phyloP scores from a whole-genome alignment of 1,140 invertebrate species.

The Micrasema minimum region DNA sequence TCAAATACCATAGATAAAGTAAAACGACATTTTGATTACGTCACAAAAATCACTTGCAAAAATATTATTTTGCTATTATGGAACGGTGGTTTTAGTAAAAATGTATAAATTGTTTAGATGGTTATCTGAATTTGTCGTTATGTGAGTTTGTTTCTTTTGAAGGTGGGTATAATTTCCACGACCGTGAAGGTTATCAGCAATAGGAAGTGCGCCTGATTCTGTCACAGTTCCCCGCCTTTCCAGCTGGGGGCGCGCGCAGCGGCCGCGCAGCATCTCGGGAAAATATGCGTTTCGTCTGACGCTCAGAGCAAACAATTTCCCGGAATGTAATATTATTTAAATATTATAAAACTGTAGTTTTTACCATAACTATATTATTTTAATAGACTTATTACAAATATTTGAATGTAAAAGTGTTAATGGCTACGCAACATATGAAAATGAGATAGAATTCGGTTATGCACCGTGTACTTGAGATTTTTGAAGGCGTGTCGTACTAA shows the following conservation, averaged over 20 bases:
- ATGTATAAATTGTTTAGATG: background rate
- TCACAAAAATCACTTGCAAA: too few relatives aligned
- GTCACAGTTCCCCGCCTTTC: slow-evolving; percentile 23
- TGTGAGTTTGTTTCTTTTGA: background rate
- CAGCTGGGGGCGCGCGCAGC: slow-evolving; percentile 39
- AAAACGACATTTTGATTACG: too few relatives aligned
- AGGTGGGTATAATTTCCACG: background rate
- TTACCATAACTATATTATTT: too few relatives aligned
- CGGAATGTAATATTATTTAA: background rate
- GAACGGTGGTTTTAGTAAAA: background rate
- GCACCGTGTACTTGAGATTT: too few relatives aligned
- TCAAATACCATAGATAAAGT: too few relatives aligned
- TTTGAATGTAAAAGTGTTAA: too few relatives aligned
- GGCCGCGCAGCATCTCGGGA: slow-evolving; percentile 48
- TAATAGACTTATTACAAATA: too few relatives aligned
- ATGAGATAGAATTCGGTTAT: too few relatives aligned
- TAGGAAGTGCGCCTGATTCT: slow-evolving; percentile 32
- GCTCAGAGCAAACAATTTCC: slow-evolving; percentile 19
- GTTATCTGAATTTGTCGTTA: background rate
- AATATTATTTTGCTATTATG: too few relatives aligned
- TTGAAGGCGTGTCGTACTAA: too few relatives aligned
- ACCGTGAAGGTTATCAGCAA: background rate
- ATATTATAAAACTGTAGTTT: too few relatives aligned
- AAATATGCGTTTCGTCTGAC: slow-evolving; percentile 34
- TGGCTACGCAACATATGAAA: too few relatives aligned